A percentile compares a stretch with the other conserved stretches of the same genome.
These are phyloP conservation scores for Rotaria socialis DNA, from an alignment of 2,888 invertebrate genomes.

Conservation along the genomic window DNA sequence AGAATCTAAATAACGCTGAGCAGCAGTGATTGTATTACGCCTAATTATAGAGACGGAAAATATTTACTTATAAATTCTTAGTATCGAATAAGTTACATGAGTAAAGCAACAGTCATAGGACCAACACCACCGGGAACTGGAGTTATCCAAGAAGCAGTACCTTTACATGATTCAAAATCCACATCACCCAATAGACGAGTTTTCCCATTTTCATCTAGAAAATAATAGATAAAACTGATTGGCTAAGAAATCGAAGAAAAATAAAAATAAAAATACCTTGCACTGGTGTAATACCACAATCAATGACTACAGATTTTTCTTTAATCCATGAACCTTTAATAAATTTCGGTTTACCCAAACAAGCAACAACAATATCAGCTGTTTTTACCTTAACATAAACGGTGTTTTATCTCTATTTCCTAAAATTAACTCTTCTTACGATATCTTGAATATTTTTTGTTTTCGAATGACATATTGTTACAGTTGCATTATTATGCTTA, in stretches of 20 bases:
- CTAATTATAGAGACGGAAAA: background rate
- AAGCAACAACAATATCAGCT: slow-evolving; percentile 94
- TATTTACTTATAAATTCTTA: background rate
- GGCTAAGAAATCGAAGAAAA: background rate
- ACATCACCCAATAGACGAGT: slow-evolving; percentile 41
- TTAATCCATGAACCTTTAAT: slow-evolving; percentile 94
- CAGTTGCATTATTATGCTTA: slow-evolving; percentile 93
- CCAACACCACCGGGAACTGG: slow-evolving; percentile 90
- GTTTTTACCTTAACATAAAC: slow-evolving; percentile 52
- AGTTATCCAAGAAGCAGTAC: slow-evolving; percentile 68
- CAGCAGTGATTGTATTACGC: slow-evolving; percentile 41
- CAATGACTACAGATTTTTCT: slow-evolving; percentile 93
- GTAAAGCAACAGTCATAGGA: slow-evolving; percentile 96
- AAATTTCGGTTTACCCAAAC: slow-evolving; percentile 80
- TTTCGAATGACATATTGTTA: slow-evolving; percentile 91
- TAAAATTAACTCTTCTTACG: slow-evolving; percentile 46
- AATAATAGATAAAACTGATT: too few relatives aligned
- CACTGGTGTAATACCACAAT: slow-evolving; percentile 91
- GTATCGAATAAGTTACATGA: slow-evolving; percentile 51
- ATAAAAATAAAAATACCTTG: slow-evolving; percentile 62
- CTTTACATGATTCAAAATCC: slow-evolving; percentile 37
- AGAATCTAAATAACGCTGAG: slow-evolving; percentile 37
- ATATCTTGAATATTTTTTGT: slow-evolving; percentile 70
- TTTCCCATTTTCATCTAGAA: slow-evolving; percentile 10
- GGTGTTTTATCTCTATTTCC: too few relatives aligned